Percentiles rank a stretch among this genome's conserved stretches.
Conservation (phyloP, 1,140 invertebrate genomes). For the Papilio polyxenes region DNA sequence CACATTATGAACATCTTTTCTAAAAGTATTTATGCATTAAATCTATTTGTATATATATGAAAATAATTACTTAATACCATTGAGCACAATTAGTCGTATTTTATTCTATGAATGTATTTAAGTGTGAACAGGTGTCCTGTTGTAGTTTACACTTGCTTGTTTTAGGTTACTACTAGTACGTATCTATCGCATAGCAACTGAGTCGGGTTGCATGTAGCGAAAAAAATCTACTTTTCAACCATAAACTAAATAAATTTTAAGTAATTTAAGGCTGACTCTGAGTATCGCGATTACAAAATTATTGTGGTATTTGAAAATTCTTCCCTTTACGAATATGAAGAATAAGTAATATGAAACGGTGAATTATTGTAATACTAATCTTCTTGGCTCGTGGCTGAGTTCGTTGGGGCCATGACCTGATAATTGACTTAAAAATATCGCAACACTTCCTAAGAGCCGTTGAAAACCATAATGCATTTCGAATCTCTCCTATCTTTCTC, state of each 20-base stretch:
- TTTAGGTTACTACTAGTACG: too few species aligned
- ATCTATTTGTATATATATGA: not conserved
- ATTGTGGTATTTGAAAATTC: not conserved
- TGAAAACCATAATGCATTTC: not conserved
- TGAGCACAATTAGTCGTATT: not conserved
- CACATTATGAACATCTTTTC: not conserved
- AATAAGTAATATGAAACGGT: conserved; percentile 2
- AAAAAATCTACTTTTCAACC: not conserved
- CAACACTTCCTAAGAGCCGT: conserved; percentile 9
- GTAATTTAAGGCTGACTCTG: too few species aligned
- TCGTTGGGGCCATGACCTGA: not conserved
- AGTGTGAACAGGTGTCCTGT: not conserved
- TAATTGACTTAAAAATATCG: conserved; percentile 39
- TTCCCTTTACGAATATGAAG: not conserved
- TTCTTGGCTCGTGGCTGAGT: conserved; percentile 19
- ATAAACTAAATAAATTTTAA: too few species aligned
- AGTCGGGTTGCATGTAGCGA: not conserved
- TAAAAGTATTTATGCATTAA: not conserved
- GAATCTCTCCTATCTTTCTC: not conserved
- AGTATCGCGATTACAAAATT: not conserved
- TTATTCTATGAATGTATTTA: not conserved
- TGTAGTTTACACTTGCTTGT: too few species aligned
- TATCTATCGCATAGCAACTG: not conserved
- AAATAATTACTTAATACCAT: not conserved
- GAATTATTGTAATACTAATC: conserved; percentile 31